Base-by-base conservation (phyloP, 2,113 vertebrate genomes). In the Alces alces region DNA sequence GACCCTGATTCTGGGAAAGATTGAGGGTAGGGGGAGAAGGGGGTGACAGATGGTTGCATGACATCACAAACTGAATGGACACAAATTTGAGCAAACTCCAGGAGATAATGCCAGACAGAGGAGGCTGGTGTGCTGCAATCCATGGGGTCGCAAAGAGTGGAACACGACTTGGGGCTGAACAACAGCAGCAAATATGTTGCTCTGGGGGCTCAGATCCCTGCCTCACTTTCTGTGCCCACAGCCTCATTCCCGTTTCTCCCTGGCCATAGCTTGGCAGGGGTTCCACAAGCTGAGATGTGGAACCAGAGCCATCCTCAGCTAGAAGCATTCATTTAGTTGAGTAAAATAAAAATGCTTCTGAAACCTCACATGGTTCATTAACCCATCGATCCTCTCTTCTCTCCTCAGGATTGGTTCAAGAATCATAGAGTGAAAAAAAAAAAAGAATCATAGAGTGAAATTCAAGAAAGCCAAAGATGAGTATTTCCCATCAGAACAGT, bases 401-500 rank as follows among this genome's bases (percentile, higher is more conserved):
- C 36, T 43, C 33, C 16, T 12, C 52, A 96, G 86, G 80, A 87
- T 5, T 96, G 95, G 96, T 88, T 96, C 76, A 97, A 97, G 78
- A 93, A 97, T 70, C 60, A 13, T 15, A 70, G 91, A 88, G 93
- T 87, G 43, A 93, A 89, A 89, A n/a, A n/a, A n/a, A n/a, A n/a
- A n/a, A n/a, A 97, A 97, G 78, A 93, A 97, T 70, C 60, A 13
- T 15, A 70, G 91, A 88, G 93, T 87, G 43, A 93, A 89, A 89
- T 9, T 54, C 21, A 86, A 50, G 86, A 91, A 13, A 61, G 57
- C 45, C 54, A 79, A 28, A 14, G 3, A 7, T 12, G 23, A 36
- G 12, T 1, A 7, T 1, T 13, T 12, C 2, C 86, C 27, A 5
- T 50, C 19, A 15, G 4, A 28, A 2, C 47, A 39, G 9, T 5